These are phyloP conservation scores for Catotricha subobsoleta DNA, from an alignment of 2,888 invertebrate genomes.

Conservation along the genomic window DNA sequence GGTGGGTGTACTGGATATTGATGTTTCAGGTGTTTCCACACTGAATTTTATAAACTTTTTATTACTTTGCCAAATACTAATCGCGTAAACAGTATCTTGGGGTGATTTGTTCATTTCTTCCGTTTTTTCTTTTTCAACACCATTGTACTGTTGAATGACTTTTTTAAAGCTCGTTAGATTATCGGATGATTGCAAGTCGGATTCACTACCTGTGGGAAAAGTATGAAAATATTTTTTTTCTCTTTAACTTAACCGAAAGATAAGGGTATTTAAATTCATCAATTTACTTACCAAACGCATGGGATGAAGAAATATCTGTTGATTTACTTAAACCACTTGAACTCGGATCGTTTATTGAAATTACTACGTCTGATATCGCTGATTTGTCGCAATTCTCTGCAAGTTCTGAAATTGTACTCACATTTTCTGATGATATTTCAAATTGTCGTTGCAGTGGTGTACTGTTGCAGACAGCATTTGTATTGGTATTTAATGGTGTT, in stretches of 20 bases:
- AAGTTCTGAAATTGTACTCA: constrained; percentile 13
- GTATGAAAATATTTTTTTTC: too few species aligned
- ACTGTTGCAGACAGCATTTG: constrained; percentile 14
- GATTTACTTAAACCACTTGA: background rate
- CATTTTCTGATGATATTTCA: constrained; percentile 14
- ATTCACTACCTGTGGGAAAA: constrained; percentile 13
- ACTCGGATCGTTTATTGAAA: constrained; percentile 7
- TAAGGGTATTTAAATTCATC: too few species aligned
- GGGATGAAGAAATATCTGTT: background rate
- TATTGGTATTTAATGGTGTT: constrained; percentile 12
- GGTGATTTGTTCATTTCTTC: too few species aligned
- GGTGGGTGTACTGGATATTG: background rate
- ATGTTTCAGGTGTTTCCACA: background rate
- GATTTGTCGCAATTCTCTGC: constrained; percentile 9
- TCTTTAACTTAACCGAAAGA: too few species aligned
- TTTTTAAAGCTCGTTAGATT: constrained; percentile 11
- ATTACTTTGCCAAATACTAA: too few species aligned
- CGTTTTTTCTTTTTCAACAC: constrained; percentile 12
- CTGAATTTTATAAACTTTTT: too few species aligned
- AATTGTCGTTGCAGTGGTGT: constrained; percentile 13
- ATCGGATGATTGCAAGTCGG: constrained; percentile 12
- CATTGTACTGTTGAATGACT: constrained; percentile 10
- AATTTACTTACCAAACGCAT: too few species aligned
- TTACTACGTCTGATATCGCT: constrained; percentile 9
- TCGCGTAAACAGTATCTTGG: too few species aligned